Conservation (phyloP, 2,797 vertebrate species). For the Taeniopygia guttata region DNA sequence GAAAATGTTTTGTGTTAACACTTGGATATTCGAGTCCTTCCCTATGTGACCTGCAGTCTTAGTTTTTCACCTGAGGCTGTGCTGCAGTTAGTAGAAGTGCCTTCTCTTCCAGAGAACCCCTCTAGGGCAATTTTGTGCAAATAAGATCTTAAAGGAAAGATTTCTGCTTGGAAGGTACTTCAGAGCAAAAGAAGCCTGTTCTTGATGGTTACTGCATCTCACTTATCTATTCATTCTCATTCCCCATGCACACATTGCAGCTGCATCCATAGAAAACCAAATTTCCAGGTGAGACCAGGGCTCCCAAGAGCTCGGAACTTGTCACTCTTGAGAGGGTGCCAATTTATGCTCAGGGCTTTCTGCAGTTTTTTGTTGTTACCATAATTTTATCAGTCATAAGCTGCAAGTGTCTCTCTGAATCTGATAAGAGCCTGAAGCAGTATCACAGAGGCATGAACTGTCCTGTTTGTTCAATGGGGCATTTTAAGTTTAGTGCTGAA, state of each 20-base stretch:
- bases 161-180: neutral
- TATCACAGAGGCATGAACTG: neutral
- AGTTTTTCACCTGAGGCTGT: neutral
- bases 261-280: neutral
- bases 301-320: neutral
- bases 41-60: neutral
- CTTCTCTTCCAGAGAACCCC: neutral
- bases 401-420: neutral
- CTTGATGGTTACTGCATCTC: neutral
- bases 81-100: neutral
- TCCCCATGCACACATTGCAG: neutral
- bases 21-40: neutral
- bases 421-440: neutral
- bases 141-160: neutral
- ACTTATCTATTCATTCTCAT: neutral
- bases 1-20: neutral
- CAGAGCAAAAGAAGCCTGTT: neutral
- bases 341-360: neutral
- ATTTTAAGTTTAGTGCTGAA: neutral
- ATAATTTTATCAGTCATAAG: fast-evolving
- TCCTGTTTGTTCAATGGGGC: neutral
- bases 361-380: neutral
- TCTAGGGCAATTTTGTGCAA: neutral
- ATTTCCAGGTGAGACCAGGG: neutral
- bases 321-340: fast-evolving